Base-by-base conservation (phyloP, 2,113 vertebrate species). In the Rhegmatorhina hoffmannsi region DNA sequence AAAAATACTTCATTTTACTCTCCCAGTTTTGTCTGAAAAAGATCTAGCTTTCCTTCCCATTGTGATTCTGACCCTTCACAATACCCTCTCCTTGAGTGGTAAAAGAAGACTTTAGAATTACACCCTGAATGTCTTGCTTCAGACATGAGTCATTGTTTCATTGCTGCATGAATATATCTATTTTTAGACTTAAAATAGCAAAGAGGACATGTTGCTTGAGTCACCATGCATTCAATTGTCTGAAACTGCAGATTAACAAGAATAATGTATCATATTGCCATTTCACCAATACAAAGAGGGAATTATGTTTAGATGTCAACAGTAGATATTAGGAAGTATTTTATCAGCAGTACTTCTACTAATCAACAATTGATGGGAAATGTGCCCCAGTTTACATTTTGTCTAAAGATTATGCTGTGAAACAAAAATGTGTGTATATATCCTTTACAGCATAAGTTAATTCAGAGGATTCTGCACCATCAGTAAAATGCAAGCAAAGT, bases 71-170 rank as follows among this genome's bases (percentile, higher is more conserved):
- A 68, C 9, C n/a, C 23, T 89, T 25, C 26, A 43, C 34, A 25
- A 16, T 50, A 58, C 6, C 6, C 3, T 70, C 29, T 87, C 56
- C 21, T 59, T 91, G 44, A 74, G 23, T 36, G 13, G 49, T 70
- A 60, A 80, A 79, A 88, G 58, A 82, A 16, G 16, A 69, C 17
- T 70, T 84, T 24, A 66, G 47, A 77, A 80, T 84, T 83, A 58
- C 12, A 44, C 23, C 29, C 43, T 50, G 63, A 78, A 52, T 80
- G 33, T 47, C 62, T 81, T 59, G 16, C 21, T 86, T 86, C 56
- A 92, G 60, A 66, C 36, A 84, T 87, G 83, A 84, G 64, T 95
- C 68, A 87, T n/a, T 67, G 59, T 38, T 94, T 88, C 63, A 64
- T 33, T 72, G 24, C 52, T 89, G n/a, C 29, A 67, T 63, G 46